Evolutionary conservation across 2,797 vertebrate species (phyloP).

Genomic region (Otolemur crassicaudatus): DNA sequence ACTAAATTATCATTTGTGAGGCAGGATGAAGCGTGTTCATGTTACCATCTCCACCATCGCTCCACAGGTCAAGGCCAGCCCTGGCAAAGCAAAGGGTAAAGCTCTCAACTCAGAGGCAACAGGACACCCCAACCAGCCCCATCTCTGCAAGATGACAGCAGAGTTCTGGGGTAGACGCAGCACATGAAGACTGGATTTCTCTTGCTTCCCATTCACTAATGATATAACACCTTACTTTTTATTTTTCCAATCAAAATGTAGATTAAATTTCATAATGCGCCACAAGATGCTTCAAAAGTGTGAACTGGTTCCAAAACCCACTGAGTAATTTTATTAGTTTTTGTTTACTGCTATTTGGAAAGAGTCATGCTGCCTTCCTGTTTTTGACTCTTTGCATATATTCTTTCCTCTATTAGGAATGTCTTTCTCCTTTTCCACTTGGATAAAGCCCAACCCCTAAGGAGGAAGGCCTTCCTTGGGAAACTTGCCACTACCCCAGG

Average conservation of each 20-base stretch:
- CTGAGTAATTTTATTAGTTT: not conserved
- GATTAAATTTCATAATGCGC: not conserved
- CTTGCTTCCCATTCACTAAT: slow-evolving; percentile 9
- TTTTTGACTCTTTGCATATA: not conserved
- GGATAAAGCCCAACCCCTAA: not conserved
- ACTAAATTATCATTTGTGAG: slow-evolving; percentile 31
- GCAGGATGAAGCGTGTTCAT: not conserved
- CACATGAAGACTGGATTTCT: not conserved
- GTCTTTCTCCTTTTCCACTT: not conserved
- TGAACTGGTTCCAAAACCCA: not conserved
- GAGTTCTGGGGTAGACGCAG: not conserved
- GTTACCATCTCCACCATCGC: not conserved
- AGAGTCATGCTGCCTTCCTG: not conserved
- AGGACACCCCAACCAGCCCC: rapidly evolving
- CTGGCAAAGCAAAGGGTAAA: not conserved
- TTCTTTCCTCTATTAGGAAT: not conserved
- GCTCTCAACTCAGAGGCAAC: not conserved
- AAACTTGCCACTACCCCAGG: not conserved
- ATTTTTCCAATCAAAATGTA: slow-evolving; percentile 40
- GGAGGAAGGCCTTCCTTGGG: not conserved
- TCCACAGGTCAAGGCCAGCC: not conserved
- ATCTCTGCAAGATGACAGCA: rapidly evolving
- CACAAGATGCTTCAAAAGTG: not conserved
- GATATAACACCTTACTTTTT: not conserved
- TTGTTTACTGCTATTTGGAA: not conserved